Evolutionary conservation across 2,797 vertebrate species (phyloP).

Genomic region (Labeo calbasu): DNA sequence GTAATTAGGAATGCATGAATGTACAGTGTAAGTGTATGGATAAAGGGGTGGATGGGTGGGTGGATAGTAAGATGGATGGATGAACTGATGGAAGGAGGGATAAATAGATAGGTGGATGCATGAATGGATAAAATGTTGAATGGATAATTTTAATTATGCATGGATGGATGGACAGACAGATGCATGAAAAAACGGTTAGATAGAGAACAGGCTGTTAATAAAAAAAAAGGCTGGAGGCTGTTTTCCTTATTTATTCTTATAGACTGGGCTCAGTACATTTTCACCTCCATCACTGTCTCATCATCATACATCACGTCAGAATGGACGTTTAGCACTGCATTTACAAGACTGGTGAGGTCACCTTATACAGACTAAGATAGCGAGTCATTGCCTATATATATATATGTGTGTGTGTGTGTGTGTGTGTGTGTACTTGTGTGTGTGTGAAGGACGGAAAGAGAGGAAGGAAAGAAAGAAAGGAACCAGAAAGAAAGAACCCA

Average conservation of each 20-base stretch:
- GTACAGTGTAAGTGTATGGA: neutral
- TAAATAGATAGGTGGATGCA: neutral
- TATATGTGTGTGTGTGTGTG: neutral
- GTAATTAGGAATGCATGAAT: conserved; percentile 8
- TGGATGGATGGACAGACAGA: neutral
- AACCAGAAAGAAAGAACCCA: neutral
- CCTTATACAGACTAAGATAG: conserved; percentile 34
- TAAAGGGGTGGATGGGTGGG: neutral
- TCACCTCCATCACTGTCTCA: conserved; percentile 54
- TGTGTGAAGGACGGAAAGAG: conserved; percentile 1
- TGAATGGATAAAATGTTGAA: neutral
- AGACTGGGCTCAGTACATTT: conserved; percentile 39
- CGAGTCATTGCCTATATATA: conserved; percentile 22
- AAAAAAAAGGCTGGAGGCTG: neutral
- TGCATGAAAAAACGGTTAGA: neutral
- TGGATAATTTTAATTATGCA: neutral
- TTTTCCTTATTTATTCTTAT: conserved; percentile 35
- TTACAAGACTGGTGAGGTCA: conserved; percentile 55
- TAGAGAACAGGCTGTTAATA: neutral
- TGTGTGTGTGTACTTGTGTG: conserved; percentile 9
- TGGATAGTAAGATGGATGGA: neutral
- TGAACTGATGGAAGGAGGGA: neutral
- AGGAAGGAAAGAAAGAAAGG: neutral
- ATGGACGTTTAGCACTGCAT: conserved; percentile 28
- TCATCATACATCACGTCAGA: conserved; percentile 47